Evolutionary conservation across 2,113 vertebrate species (phyloP).

Genomic region (Oreocharis arfaki): DNA sequence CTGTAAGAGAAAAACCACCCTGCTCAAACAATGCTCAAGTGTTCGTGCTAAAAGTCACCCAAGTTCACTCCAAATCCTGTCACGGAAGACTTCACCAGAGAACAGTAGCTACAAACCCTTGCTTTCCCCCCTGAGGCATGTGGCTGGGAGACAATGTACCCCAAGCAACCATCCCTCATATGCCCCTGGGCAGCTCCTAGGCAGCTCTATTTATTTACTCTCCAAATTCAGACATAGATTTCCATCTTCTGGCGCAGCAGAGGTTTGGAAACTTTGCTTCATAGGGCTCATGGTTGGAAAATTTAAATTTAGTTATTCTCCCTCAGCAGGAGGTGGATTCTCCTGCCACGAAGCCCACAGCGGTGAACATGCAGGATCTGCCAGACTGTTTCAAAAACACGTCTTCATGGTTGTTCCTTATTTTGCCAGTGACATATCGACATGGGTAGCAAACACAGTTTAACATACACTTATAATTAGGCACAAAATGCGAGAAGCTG

Average conservation of each 20-base stretch:
- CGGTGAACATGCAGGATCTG: not conserved
- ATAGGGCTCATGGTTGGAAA: constrained; percentile 40
- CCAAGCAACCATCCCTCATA: not conserved
- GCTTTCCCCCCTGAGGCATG: not conserved
- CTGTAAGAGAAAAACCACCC: not conserved
- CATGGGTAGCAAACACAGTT: not conserved
- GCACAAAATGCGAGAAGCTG: constrained; percentile 46
- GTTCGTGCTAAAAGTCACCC: not conserved
- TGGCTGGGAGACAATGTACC: not conserved
- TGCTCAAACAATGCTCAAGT: not conserved
- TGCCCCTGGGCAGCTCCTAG: not conserved
- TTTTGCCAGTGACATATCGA: not conserved
- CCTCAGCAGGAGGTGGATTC: constrained; percentile 54
- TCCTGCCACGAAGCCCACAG: constrained; percentile 21
- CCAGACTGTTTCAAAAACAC: constrained; percentile 30
- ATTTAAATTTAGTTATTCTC: constrained; percentile 64
- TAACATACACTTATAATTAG: constrained; percentile 38
- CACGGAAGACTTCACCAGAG: not conserved
- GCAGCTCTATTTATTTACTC: constrained; percentile 36
- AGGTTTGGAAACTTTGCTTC: constrained; percentile 55
- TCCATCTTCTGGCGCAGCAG: constrained; percentile 29
- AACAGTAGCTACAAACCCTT: not conserved
- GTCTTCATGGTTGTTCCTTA: not conserved
- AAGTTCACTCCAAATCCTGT: not conserved
- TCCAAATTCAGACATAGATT: constrained; percentile 27